Base-by-base conservation (phyloP, 2,888 invertebrate genomes). In the Lycocerus yunnanus region DNA sequence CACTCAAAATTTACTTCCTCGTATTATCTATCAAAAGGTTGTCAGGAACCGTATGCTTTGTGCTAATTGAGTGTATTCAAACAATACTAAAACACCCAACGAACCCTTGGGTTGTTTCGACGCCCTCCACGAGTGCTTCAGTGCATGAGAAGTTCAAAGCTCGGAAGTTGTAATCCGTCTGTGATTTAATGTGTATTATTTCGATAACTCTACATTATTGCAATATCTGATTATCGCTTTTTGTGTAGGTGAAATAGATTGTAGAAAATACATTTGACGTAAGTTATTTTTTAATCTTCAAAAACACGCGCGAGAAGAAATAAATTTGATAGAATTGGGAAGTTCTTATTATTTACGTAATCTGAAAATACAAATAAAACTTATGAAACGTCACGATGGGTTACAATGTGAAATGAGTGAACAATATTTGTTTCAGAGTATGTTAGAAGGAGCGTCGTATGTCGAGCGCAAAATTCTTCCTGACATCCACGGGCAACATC, bases 131-230 rank as follows among this genome's bases (percentile, higher is more conserved):
- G 82, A 78, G 81, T 78, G 78, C 83, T 78, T 73, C 82, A 83
- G 82, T 83, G 86, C 86, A 86, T 85, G 82, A 85, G 83, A 84
- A 84, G 85, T 85, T 87, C 87, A 87, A 87, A 87, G 86, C 82
- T 84, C 82, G 82, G 80, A 81, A 81, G 81, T 78, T 82, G 80
- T 85, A 84, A 86, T 86, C 84, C 84, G 80, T 79, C 84, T 84
- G 84, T 85, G 86, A 86, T 86, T 86, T 86, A 86, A 86, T 86
- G 84, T 86, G 85, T 79, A 86, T 87, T 86, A 87, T 86, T 86
- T 85, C 85, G 83, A 83, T 82, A 82, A 83, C 84, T 83, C 84
- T 84, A 83, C 83, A 80, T 81, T 82, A 81, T 76, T 77, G 70
- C 68, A 74, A 78, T 83, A 85, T 84, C 85, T 85, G 86, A 85